phyloP scores from a whole-genome alignment of 2,113 vertebrate species.

The rabbit (Oryctolagus cuniculus) region DNA sequence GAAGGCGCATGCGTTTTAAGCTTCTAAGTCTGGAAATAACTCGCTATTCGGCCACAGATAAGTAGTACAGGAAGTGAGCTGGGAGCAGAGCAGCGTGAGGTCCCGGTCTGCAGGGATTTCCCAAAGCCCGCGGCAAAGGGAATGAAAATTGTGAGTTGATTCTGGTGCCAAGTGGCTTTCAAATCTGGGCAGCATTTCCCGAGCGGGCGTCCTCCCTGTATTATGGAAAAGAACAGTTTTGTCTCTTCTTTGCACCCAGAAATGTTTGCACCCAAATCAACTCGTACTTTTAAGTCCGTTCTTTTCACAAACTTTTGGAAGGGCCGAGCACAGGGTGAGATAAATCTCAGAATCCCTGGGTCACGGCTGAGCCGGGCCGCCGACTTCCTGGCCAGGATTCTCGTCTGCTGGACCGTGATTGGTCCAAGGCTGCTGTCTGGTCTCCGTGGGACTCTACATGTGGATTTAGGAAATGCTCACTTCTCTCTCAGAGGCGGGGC shows the following conservation, averaged over 20 bases:
- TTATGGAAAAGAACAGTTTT: too few species aligned
- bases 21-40: background rate
- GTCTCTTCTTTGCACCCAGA: too few species aligned
- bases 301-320: too few species aligned
- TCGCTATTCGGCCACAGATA: background rate
- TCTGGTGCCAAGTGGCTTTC: too few species aligned
- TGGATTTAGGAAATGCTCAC: background rate
- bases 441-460: constrained; percentile 20
- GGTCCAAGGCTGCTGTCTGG: background rate
- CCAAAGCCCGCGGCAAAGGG: too few species aligned
- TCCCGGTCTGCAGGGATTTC: too few species aligned
- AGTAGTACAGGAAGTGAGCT: background rate
- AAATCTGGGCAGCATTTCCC: too few species aligned
- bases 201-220: too few species aligned
- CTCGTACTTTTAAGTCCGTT: too few species aligned
- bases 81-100: background rate
- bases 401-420: background rate
- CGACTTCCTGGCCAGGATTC: background rate
- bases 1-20: background rate
- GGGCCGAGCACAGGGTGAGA: background rate
- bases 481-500: background rate
- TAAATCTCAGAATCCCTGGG: background rate
- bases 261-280: too few species aligned
- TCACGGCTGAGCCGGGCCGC: background rate
- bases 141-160: too few species aligned